Evolutionary conservation across 2,888 invertebrate genomes (phyloP).

Genomic region (Dynastes tityus): DNA sequence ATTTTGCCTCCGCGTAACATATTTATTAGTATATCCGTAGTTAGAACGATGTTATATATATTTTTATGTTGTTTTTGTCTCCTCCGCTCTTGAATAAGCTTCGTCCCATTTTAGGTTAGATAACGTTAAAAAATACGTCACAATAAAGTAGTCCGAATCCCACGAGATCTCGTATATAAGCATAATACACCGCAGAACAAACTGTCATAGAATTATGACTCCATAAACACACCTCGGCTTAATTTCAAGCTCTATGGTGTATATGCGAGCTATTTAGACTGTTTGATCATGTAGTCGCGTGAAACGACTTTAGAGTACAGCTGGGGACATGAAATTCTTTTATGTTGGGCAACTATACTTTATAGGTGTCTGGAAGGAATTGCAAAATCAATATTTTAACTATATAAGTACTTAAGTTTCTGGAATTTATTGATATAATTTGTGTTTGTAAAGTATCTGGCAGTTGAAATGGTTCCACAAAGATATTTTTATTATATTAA

Average conservation of each 20-base stretch:
- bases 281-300: too few relatives aligned
- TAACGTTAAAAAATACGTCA: slow-evolving; percentile 26
- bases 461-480: too few relatives aligned
- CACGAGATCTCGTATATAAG: slow-evolving; percentile 21
- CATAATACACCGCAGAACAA: neutral
- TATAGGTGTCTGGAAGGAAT: too few relatives aligned
- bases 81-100: neutral
- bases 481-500: too few relatives aligned
- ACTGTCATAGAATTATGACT: neutral
- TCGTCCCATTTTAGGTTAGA: neutral
- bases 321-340: too few relatives aligned
- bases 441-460: too few relatives aligned
- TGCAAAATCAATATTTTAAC: too few relatives aligned
- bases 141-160: slow-evolving; percentile 35
- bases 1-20: neutral
- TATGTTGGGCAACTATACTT: too few relatives aligned
- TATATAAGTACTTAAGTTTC: too few relatives aligned
- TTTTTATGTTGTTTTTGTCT: neutral
- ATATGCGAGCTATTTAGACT: too few relatives aligned
- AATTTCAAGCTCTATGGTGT: neutral
- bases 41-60: neutral
- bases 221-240: slow-evolving; percentile 26
- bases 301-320: too few relatives aligned
- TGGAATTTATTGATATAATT: too few relatives aligned
- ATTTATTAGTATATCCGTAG: neutral